These are phyloP conservation scores for Drosophila nigromelanica DNA, from an alignment of 1,140 invertebrate genomes.

Conservation along the genomic window DNA sequence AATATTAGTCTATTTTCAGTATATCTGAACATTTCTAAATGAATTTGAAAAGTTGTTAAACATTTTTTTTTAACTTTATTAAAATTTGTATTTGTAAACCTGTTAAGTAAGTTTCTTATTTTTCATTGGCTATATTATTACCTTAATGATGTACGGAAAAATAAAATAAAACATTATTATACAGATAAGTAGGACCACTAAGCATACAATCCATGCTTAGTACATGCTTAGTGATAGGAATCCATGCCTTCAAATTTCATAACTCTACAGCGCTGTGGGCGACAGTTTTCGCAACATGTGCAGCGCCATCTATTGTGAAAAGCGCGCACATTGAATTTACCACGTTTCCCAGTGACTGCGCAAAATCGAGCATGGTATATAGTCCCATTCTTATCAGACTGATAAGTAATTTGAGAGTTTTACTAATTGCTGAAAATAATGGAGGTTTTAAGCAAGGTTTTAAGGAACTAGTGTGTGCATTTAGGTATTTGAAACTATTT, in stretches of 20 bases:
- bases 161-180: not conserved
- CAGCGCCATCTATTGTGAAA: slow-evolving; percentile 59
- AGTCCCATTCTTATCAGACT: slow-evolving; percentile 53
- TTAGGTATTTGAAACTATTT: not conserved
- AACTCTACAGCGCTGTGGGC: slow-evolving; percentile 23
- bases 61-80: no score
- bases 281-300: slow-evolving; percentile 32
- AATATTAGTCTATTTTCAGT: no score
- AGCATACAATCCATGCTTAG: no score
- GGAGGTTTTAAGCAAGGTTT: not conserved
- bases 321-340: not conserved
- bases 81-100: no score
- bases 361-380: slow-evolving; percentile 57
- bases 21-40: no score
- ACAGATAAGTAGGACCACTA: no score
- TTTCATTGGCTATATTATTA: no score
- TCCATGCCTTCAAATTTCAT: not conserved
- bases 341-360: slow-evolving; percentile 38
- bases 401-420: not conserved
- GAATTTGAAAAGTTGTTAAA: no score
- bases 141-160: no score
- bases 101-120: no score
- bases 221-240: no score
- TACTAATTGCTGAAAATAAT: not conserved
- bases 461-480: not conserved